These are phyloP conservation scores for Meriones psammophilus DNA, from an alignment of 2,797 vertebrate species.

Conservation along the genomic window DNA sequence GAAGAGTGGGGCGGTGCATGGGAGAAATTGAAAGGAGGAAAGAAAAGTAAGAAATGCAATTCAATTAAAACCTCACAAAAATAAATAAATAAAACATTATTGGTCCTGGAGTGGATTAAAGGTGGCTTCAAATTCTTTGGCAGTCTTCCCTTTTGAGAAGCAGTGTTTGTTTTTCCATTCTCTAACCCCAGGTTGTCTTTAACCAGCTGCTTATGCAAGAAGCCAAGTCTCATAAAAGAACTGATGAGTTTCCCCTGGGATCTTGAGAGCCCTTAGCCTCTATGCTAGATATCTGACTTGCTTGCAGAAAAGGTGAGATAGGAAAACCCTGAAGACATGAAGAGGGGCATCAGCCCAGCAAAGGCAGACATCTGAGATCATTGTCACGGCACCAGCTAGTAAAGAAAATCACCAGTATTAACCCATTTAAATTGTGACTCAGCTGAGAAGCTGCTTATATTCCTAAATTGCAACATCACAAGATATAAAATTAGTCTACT, in stretches of 20 bases:
- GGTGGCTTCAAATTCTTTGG: background rate
- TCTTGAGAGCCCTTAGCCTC: background rate
- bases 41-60: background rate
- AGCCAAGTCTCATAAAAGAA: background rate
- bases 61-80: background rate
- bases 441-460: background rate
- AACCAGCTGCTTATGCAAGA: background rate
- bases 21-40: background rate
- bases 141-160: background rate
- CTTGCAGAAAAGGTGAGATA: background rate
- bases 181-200: background rate
- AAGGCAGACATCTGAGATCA: background rate
- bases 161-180: background rate
- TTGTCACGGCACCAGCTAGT: background rate
- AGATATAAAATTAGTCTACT: background rate
- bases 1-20: background rate
- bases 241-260: background rate
- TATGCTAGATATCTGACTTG: background rate
- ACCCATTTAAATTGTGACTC: background rate
- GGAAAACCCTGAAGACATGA: fast-evolving
- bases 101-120: background rate
- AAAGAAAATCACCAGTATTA: background rate
- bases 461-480: background rate
- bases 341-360: fast-evolving
- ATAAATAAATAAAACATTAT: background rate